Base-by-base conservation (phyloP, 2,113 vertebrate species). In the Aix galericulata region DNA sequence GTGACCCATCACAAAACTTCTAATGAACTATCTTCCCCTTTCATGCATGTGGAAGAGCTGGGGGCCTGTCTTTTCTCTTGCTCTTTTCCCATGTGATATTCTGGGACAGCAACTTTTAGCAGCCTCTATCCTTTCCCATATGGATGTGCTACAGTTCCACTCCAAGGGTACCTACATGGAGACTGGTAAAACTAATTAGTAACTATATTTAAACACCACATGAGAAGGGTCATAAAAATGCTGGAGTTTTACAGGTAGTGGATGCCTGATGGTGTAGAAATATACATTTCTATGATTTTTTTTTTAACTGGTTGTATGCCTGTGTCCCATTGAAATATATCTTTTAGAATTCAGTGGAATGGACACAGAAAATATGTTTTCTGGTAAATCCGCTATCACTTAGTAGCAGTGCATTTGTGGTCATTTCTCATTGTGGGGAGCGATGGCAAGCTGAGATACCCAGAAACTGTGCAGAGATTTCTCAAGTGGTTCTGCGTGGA, bases 371-470 rank as follows among this genome's bases (percentile, higher is more conserved):
- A 55, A 46, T 9, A 7, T 10, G 9, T 26, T 34, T 20, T 27
- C 52, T 52, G 48, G 11, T 31, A 40, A 88, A 56, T 69, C 15
- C 16, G 6, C 17, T 9, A 3, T 42, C 50, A 31, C 17, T 68
- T 18, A 23, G 46, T 40, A 73, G 58, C 31, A 72, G 18, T 72
- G n/a, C 17, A 2, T 32, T 31, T 50, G 34, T 1, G 0, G 6
- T 42, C 13, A 42, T 16, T 10, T 62, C 12, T 31, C 9, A 3
- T 27, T 17, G 0, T 20, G 3, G 1, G 1, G 8, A 62, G 27
- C 20, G 20, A 6, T 4, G 27, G 14, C 32, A 75, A 26, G 12
- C 25, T 52, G 50, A 10, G 22, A 15, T 21, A 36, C 14, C 36
- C n/a, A 36, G 27, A 58, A 56, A 44, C 7, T 14, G 14, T 36